phyloP scores from a whole-genome alignment of 1,140 invertebrate species.

The Phymorhynchus buccinoides region DNA sequence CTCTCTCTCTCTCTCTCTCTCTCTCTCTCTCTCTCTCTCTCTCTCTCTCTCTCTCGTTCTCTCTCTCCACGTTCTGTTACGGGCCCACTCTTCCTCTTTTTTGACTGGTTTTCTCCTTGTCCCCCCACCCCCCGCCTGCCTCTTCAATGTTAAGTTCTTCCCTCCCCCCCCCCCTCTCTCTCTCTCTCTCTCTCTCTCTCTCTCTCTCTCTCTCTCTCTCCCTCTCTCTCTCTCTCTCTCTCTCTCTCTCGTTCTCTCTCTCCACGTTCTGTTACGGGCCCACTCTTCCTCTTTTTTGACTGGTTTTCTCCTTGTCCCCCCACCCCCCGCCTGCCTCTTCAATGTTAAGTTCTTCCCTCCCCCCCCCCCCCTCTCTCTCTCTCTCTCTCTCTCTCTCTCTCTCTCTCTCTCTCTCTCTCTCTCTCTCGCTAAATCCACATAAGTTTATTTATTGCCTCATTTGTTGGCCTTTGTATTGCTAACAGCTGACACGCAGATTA shows the following conservation, averaged over 20 bases:
- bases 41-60: background rate
- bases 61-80: background rate
- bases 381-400: background rate
- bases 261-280: background rate
- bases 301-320: too few relatives aligned
- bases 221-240: constrained; percentile 29
- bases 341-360: background rate
- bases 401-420: background rate
- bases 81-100: background rate
- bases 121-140: too few relatives aligned
- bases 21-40: background rate
- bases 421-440: too few relatives aligned
- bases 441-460: too few relatives aligned
- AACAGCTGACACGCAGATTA: too few relatives aligned
- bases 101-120: too few relatives aligned
- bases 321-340: too few relatives aligned
- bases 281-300: too few relatives aligned
- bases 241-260: background rate
- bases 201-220: constrained; percentile 17
- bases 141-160: too few relatives aligned
- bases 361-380: background rate
- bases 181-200: background rate
- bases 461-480: too few relatives aligned
- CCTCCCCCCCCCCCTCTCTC: too few relatives aligned
- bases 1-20: background rate